phyloP scores from a whole-genome alignment of 2,113 vertebrate species.

The Salvelinus sp. region DNA sequence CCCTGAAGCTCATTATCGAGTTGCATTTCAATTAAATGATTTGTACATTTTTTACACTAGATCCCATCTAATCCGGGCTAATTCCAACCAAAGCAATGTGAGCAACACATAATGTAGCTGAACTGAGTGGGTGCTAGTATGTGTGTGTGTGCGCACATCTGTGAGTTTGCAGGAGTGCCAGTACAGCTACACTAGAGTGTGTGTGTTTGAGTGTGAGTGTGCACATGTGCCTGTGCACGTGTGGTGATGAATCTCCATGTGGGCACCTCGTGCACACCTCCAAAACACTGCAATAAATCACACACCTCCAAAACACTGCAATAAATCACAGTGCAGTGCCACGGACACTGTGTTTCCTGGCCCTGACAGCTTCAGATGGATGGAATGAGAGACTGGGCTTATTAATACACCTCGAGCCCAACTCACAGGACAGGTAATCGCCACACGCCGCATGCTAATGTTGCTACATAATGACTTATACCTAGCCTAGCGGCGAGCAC shows the following conservation, averaged over 20 bases:
- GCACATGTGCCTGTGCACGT: slow-evolving; percentile 12
- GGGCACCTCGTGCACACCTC: slow-evolving; percentile 55
- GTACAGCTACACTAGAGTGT: neutral
- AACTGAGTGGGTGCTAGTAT: neutral
- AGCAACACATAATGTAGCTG: slow-evolving; percentile 37
- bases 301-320: slow-evolving; percentile 55
- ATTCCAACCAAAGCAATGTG: slow-evolving; percentile 59
- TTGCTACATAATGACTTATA: slow-evolving; percentile 52
- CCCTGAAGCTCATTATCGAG: slow-evolving; percentile 48
- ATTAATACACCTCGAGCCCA: slow-evolving; percentile 59
- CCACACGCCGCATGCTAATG: slow-evolving; percentile 38
- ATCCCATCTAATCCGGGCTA: slow-evolving; percentile 69
- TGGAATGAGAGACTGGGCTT: slow-evolving; percentile 48
- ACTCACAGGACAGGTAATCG: slow-evolving; percentile 57
- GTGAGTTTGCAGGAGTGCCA: too few relatives aligned
- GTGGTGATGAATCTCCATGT: slow-evolving; percentile 48
- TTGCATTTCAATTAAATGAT: slow-evolving; percentile 59
- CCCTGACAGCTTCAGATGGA: slow-evolving; percentile 38
- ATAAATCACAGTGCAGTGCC: slow-evolving; percentile 50
- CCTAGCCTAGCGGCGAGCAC: neutral
- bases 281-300: slow-evolving; percentile 56
- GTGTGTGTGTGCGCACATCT: neutral
- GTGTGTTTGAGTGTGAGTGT: neutral
- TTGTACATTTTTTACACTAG: slow-evolving; percentile 55
- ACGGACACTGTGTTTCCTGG: slow-evolving; percentile 27